Evolutionary conservation across 2,797 vertebrate species (phyloP).

Genomic region (Onychomys torridus): DNA sequence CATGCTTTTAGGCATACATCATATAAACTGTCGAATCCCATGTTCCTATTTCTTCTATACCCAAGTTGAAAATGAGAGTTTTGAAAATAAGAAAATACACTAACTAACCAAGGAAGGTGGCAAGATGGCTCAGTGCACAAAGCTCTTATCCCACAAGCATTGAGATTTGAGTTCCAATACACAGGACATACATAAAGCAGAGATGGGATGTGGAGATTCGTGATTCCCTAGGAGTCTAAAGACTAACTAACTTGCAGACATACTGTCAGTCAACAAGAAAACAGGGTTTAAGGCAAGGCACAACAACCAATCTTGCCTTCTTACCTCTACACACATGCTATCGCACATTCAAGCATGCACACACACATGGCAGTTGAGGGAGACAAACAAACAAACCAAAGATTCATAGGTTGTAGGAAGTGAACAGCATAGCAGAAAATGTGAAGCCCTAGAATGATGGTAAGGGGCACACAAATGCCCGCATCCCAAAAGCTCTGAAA

Average conservation of each 20-base stretch:
- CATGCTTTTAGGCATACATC: no score
- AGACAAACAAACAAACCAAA: background rate
- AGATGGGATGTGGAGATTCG: rapidly evolving
- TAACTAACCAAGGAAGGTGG: background rate
- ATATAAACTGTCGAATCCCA: background rate
- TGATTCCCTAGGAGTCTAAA: no score
- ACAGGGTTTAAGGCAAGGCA: background rate
- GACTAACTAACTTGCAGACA: background rate
- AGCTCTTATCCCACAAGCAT: background rate
- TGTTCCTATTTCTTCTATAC: background rate
- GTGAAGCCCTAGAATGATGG: background rate
- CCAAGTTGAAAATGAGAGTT: background rate
- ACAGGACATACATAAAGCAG: background rate
- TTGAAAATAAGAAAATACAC: background rate
- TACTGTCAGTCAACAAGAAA: background rate
- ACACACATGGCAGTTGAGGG: background rate
- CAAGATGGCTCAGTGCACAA: background rate
- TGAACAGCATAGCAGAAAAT: background rate
- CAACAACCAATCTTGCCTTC: background rate
- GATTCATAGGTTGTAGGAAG: background rate
- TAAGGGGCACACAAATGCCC: background rate
- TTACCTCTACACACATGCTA: background rate
- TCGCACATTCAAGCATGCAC: background rate
- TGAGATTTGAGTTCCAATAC: background rate
- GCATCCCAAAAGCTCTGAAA: no score